Evolutionary conservation across 2,113 vertebrate genomes (phyloP).

Genomic region (Tinamus guttatus): DNA sequence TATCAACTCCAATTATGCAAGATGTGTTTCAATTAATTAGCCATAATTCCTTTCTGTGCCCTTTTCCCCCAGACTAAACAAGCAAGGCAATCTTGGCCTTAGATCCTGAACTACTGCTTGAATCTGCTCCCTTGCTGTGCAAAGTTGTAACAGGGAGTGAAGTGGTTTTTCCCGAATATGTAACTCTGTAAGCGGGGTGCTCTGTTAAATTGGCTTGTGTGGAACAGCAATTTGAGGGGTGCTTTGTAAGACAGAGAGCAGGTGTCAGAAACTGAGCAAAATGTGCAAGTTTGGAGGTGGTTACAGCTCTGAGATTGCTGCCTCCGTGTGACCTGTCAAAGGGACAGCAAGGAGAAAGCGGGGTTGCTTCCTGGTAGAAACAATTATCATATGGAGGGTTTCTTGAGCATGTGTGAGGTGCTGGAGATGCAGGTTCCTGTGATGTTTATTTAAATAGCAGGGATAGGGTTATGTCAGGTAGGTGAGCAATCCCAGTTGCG

Average conservation of each 20-base stretch:
- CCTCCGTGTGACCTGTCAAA: neutral
- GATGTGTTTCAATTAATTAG: slow-evolving; percentile 24
- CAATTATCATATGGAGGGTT: neutral
- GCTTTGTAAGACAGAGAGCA: too few species aligned
- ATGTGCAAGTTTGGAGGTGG: neutral
- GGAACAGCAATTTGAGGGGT: too few species aligned
- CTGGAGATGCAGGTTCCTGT: neutral
- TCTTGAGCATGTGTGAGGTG: neutral
- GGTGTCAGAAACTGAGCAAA: too few species aligned
- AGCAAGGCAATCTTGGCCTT: neutral
- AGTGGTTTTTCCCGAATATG: neutral
- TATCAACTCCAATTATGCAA: slow-evolving; percentile 37
- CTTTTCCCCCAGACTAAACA: neutral
- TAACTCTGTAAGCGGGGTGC: neutral
- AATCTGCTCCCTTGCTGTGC: neutral
- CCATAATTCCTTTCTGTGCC: neutral
- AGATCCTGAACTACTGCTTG: neutral
- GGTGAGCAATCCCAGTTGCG: neutral
- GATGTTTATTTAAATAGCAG: neutral
- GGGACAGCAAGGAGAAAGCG: neutral
- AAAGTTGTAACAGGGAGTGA: neutral
- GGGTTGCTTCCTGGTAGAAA: neutral
- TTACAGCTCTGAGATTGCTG: neutral
- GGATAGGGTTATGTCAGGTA: neutral
- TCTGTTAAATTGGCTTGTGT: neutral